phyloP scores from a whole-genome alignment of 1,140 invertebrate genomes.

The Andricus grossulariae region DNA sequence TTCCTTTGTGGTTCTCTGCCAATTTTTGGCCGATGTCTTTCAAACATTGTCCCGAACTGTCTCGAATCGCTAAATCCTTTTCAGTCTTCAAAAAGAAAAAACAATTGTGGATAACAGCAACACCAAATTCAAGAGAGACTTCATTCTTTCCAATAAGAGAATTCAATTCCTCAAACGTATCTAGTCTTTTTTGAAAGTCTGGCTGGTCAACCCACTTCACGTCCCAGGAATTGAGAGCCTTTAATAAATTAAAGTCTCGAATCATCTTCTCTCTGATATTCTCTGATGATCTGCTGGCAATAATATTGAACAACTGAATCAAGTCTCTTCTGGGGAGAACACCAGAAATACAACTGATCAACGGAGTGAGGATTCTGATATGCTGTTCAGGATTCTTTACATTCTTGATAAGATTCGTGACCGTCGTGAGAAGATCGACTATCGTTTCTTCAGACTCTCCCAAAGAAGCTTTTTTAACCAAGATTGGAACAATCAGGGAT shows the following conservation, averaged over 20 bases:
- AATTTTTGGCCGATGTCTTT: slow-evolving; percentile 80
- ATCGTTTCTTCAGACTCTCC: slow-evolving; percentile 78
- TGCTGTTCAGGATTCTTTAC: slow-evolving; percentile 81
- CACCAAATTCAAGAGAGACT: slow-evolving; percentile 81
- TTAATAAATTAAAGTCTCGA: slow-evolving; percentile 76
- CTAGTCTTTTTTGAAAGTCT: slow-evolving; percentile 88
- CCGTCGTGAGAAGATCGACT: slow-evolving; percentile 81
- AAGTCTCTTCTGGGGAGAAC: slow-evolving; percentile 81
- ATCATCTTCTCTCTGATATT: slow-evolving; percentile 58
- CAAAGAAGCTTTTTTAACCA: slow-evolving; percentile 79
- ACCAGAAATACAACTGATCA: slow-evolving; percentile 80
- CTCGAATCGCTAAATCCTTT: slow-evolving; percentile 89
- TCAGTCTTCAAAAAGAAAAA: slow-evolving; percentile 86
- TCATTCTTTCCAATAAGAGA: slow-evolving; percentile 76
- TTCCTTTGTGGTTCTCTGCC: slow-evolving; percentile 73
- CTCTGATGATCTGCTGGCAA: slow-evolving; percentile 69
- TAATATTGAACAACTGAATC: slow-evolving; percentile 77
- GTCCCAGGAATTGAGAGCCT: slow-evolving; percentile 91
- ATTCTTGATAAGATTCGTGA: slow-evolving; percentile 84
- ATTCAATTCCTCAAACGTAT: slow-evolving; percentile 83
- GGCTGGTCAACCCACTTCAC: slow-evolving; percentile 92
- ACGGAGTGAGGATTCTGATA: slow-evolving; percentile 80
- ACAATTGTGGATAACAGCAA: slow-evolving; percentile 88
- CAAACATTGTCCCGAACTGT: slow-evolving; percentile 86
- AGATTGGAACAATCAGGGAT: slow-evolving; percentile 84